These are phyloP conservation scores for Phrynocephalus versicolor DNA, from an alignment of 2,113 vertebrate species.

Conservation along the genomic window DNA sequence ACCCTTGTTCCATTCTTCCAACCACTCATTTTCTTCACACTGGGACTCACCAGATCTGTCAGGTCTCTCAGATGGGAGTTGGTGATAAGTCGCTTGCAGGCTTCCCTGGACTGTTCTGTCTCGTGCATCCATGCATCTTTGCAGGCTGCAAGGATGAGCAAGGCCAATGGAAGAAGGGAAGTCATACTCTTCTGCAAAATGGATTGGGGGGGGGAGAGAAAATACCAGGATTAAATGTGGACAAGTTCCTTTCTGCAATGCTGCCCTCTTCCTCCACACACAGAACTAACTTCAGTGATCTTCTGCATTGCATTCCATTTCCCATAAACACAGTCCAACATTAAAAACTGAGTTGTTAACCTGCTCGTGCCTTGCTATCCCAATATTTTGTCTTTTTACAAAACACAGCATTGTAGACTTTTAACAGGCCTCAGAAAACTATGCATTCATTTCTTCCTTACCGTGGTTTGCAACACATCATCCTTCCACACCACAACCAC, in stretches of 20 bases:
- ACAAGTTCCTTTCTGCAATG: neutral
- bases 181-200: conserved; percentile 65
- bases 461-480: neutral
- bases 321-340: neutral
- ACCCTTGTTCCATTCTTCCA: neutral
- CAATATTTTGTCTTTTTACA: neutral
- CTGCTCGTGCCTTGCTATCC: neutral
- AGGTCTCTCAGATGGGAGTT: conserved; percentile 65
- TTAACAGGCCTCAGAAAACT: neutral
- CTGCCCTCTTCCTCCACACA: neutral
- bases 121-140: conserved; percentile 56
- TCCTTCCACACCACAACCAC: neutral
- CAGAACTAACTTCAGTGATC: neutral
- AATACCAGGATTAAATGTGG: neutral
- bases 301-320: neutral
- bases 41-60: conserved; percentile 73
- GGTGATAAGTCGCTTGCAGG: conserved; percentile 68
- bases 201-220: conserved; percentile 16
- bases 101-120: conserved; percentile 57
- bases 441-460: neutral
- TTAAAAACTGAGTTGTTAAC: neutral
- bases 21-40: too few relatives aligned
- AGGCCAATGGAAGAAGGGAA: conserved; percentile 60
- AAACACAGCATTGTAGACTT: neutral
- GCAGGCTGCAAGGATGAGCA: conserved; percentile 63